A percentile compares a stretch with the other conserved stretches of the same genome.
phyloP scores from a whole-genome alignment of 2,113 vertebrate species.

The Xenus cinereus region DNA sequence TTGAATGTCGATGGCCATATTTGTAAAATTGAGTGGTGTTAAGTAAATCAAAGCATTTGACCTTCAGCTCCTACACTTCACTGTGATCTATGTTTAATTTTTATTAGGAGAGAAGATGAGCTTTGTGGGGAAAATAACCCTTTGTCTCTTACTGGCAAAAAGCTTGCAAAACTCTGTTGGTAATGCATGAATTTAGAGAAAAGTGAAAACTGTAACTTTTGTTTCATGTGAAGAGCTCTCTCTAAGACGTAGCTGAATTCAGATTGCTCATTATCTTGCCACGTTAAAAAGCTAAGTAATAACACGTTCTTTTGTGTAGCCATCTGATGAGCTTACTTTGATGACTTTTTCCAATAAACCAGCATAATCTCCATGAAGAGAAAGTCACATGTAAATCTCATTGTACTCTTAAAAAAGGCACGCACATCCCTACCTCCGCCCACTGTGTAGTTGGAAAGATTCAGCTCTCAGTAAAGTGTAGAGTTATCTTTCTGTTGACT shows the following conservation, averaged over 20 bases:
- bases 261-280: constrained; percentile 38
- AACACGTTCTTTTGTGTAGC: constrained; percentile 43
- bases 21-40: neutral
- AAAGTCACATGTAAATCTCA: constrained; percentile 8
- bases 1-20: neutral
- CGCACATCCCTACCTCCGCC: neutral
- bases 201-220: neutral
- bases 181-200: neutral
- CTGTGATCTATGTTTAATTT: neutral
- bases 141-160: neutral
- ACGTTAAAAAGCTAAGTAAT: constrained; percentile 43
- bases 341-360: constrained; percentile 19
- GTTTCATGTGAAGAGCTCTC: neutral
- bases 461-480: neutral
- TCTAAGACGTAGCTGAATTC: neutral
- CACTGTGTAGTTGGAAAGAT: neutral
- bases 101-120: neutral
- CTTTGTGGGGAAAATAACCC: neutral
- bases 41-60: neutral
- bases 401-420: neutral
- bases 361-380: neutral
- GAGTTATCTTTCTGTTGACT: neutral
- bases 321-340: constrained; percentile 18
- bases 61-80: neutral
- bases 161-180: neutral